These are phyloP conservation scores for Dicrostonyx torquatus DNA, from an alignment of 2,797 vertebrate species.

Conservation along the genomic window DNA sequence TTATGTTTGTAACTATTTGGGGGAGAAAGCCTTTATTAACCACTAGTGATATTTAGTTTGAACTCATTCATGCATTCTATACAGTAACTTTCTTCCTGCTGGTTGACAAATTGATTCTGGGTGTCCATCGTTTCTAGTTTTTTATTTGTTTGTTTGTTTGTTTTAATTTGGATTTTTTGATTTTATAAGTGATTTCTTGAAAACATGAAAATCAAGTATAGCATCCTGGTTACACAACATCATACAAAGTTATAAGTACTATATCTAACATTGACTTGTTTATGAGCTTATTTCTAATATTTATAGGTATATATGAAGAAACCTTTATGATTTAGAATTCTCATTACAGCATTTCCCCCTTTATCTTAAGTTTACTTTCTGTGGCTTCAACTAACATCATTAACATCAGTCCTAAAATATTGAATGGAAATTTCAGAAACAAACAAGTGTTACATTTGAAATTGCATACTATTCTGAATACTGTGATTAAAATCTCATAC, in stretches of 20 bases:
- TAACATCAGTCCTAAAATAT: neutral
- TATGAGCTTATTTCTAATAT: conserved; percentile 7
- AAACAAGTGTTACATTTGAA: neutral
- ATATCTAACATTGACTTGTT: conserved; percentile 2
- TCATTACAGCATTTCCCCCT: neutral
- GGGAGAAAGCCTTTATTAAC: neutral
- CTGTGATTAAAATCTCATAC: neutral
- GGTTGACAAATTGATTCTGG: conserved; percentile 34
- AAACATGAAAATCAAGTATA: conserved; percentile 45
- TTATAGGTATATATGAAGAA: conserved; percentile 44
- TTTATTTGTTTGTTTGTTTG: neutral
- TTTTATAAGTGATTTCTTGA: conserved; percentile 48
- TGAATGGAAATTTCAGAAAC: neutral
- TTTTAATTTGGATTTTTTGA: neutral
- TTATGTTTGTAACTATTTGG: neutral
- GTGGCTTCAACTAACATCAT: neutral
- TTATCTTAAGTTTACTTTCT: neutral
- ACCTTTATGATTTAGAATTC: conserved; percentile 44
- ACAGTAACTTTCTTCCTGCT: conserved; percentile 6
- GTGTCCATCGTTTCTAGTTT: neutral
- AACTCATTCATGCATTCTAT: neutral
- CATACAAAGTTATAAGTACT: conserved; percentile 43
- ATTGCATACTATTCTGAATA: neutral
- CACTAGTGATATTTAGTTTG: conserved; percentile 24
- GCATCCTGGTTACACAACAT: neutral